phyloP scores from a whole-genome alignment of 2,797 vertebrate species.

The Cichlasoma orientale region DNA sequence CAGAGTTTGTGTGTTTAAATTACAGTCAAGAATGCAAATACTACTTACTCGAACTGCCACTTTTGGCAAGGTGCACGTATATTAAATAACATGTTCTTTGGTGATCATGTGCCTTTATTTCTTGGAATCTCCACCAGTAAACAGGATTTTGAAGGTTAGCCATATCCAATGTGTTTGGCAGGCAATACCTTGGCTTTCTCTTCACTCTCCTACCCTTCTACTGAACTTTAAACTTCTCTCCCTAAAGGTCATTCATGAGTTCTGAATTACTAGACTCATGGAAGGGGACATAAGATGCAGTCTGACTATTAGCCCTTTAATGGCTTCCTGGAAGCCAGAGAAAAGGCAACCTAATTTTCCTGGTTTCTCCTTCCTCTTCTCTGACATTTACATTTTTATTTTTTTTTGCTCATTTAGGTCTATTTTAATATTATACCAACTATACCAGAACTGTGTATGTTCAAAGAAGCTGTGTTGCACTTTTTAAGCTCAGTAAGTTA shows the following conservation, averaged over 20 bases:
- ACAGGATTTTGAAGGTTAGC: conserved; percentile 51
- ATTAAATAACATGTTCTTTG: conserved; percentile 38
- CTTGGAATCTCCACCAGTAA: conserved; percentile 31
- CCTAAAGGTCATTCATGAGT: conserved; percentile 65
- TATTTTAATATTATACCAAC: not conserved
- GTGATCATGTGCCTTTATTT: conserved; percentile 44
- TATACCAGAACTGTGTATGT: not conserved
- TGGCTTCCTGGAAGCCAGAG: conserved; percentile 22
- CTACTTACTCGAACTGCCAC: not conserved
- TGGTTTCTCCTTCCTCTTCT: not conserved
- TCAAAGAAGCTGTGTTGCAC: not conserved
- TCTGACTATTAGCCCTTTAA: conserved; percentile 44
- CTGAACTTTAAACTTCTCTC: conserved; percentile 71
- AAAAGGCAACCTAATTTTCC: conserved; percentile 8
- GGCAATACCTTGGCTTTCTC: conserved; percentile 39
- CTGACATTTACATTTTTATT: not conserved
- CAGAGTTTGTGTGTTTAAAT: not conserved
- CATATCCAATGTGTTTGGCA: conserved; percentile 53
- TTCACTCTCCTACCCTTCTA: conserved; percentile 38
- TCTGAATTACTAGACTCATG: conserved; percentile 50
- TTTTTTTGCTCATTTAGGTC: not conserved
- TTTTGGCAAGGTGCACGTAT: conserved; percentile 1
- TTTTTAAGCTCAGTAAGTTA: conserved; percentile 2
- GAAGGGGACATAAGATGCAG: conserved; percentile 36
- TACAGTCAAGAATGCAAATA: not conserved